Percentiles rank a stretch among this genome's conserved stretches.
Conservation (phyloP, 2,888 invertebrate genomes). For the Ganaspis brasiliensis region DNA sequence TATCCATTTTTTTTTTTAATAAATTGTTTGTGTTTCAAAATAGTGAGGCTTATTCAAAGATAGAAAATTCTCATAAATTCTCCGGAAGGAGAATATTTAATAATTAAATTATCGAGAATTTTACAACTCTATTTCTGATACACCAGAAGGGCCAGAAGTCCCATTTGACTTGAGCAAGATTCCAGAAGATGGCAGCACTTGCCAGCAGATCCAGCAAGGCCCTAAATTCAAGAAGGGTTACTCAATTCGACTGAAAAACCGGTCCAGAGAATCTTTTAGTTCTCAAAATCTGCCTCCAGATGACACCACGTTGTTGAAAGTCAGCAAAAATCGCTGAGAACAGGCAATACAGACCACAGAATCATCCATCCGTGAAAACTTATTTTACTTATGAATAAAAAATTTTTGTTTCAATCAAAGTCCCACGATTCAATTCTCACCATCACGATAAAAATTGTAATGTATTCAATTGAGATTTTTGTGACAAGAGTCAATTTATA, state of each 20-base stretch:
- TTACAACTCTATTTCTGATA: no score
- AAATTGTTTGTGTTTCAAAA: no score
- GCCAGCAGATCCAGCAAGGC: slow-evolving; percentile 53
- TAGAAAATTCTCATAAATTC: no score
- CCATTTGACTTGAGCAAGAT: slow-evolving; percentile 63
- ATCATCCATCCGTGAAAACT: not conserved
- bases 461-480: no score
- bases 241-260: slow-evolving; percentile 47
- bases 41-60: no score
- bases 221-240: slow-evolving; percentile 50
- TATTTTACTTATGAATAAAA: slow-evolving; percentile 25
- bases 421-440: slow-evolving; percentile 6
- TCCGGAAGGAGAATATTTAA: no score
- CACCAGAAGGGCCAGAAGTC: slow-evolving; percentile 49
- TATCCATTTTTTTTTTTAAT: no score
- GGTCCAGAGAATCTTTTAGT: slow-evolving; percentile 48
- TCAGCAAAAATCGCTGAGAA: not conserved
- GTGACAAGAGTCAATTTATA: no score
- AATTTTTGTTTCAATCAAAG: not conserved
- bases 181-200: slow-evolving; percentile 75
- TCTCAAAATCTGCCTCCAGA: slow-evolving; percentile 56
- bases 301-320: slow-evolving; percentile 66
- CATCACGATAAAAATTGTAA: not conserved
- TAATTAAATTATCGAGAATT: no score
- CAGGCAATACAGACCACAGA: not conserved